Base-by-base conservation (phyloP, 2,888 invertebrate genomes). In the Allygus modestus region DNA sequence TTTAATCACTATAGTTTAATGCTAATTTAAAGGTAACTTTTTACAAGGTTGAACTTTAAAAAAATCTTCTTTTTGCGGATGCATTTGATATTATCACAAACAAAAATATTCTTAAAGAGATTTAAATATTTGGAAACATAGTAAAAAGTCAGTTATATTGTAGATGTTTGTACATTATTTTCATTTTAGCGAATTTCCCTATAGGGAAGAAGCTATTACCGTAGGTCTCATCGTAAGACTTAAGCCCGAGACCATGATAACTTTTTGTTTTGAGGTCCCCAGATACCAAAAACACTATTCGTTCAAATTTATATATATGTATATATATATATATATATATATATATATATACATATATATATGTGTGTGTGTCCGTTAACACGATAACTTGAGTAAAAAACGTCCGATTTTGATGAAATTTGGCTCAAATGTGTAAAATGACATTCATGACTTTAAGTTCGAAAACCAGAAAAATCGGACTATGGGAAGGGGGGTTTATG, bases 161-260 rank as follows among this genome's bases (percentile, higher is more conserved):
- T n/a, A n/a, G n/a, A n/a, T 9, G 46, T 46, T 46, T 46, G 12
- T 15, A 15, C 9, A 46, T 46, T 15, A 46, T 46, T 46, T 15
- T 46, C 12, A 15, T 46, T 46, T 46, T 46, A 46, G 46, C 46
- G 46, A 46, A 46, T 46, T 46, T 46, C 46, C 46, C 46, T 37
- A 46, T 46, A 46, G 46, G 46, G 46, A 46, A 46, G 12, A 46
- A 46, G 46, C 46, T 46, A 46, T 46, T 46, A 46, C 46, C 46
- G 46, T 46, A 46, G 46, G 46, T 46, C 46, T 46, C 46, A 46
- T 15, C 7, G 46, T 46, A 46, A 46, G 46, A 46, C 46, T 17
- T 46, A 46, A 46, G 46, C 46, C 46, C 46, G 46, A 17, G 46
- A 46, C 46, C 46, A 46, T 46, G 46, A 15, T 46, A 46, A 11